phyloP scores from a whole-genome alignment of 2,888 invertebrate genomes.

The Cartodere bifasciata region DNA sequence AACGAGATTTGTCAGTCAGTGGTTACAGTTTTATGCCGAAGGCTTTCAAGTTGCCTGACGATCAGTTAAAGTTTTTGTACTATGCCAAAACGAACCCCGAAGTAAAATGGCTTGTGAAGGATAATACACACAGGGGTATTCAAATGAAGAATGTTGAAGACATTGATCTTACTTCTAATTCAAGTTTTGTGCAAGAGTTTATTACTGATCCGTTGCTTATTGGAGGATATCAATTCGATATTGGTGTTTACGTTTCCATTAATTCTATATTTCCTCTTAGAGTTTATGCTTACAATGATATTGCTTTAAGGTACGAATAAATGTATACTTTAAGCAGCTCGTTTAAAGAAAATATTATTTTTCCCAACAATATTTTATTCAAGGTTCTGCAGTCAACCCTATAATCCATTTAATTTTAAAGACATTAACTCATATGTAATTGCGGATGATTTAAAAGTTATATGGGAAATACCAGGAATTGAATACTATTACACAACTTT shows the following conservation, averaged over 20 bases:
- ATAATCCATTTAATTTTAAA: too few species aligned
- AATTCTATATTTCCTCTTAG: slow-evolving; percentile 85
- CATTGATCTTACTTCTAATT: slow-evolving; percentile 54
- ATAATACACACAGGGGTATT: slow-evolving; percentile 84
- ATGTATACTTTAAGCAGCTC: too few species aligned
- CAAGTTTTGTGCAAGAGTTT: slow-evolving; percentile 85
- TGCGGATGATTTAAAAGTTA: too few species aligned
- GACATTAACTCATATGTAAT: too few species aligned
- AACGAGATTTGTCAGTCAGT: slow-evolving; percentile 76
- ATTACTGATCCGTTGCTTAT: slow-evolving; percentile 78
- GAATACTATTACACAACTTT: too few species aligned
- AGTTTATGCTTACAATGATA: slow-evolving; percentile 79
- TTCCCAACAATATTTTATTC: too few species aligned
- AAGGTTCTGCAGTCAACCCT: too few species aligned
- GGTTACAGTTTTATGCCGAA: slow-evolving; percentile 68
- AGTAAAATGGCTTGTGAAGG: slow-evolving; percentile 78
- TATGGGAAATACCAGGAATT: too few species aligned
- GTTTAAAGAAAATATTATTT: too few species aligned
- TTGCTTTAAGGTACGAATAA: too few species aligned
- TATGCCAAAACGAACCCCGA: slow-evolving; percentile 55
- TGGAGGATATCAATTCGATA: slow-evolving; percentile 91
- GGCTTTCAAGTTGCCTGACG: slow-evolving; percentile 76
- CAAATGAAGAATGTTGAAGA: slow-evolving; percentile 58
- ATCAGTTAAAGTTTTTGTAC: slow-evolving; percentile 53
- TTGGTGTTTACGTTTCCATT: slow-evolving; percentile 85